A percentile compares a stretch with the other conserved stretches of the same genome.
These are phyloP conservation scores for Zosterops pallidus DNA, from an alignment of 2,113 vertebrate species.

Conservation along the genomic window DNA sequence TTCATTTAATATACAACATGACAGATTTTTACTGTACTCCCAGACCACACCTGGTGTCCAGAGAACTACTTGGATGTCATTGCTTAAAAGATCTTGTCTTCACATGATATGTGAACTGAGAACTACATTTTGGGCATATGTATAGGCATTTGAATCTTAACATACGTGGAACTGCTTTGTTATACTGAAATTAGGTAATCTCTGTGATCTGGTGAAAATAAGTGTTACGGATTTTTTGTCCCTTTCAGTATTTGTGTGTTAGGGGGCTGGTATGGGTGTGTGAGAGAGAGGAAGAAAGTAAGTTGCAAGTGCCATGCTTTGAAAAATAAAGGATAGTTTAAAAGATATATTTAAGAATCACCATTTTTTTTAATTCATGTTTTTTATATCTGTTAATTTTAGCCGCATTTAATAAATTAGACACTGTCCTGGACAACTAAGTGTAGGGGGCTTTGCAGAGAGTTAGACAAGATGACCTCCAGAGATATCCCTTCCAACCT, in stretches of 20 bases:
- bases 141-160: not conserved
- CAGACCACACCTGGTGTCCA: not conserved
- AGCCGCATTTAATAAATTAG: not conserved
- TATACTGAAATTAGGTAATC: not conserved
- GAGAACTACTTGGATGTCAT: not conserved
- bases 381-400: not conserved
- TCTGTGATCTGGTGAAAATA: not conserved
- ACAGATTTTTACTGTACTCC: not conserved
- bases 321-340: not conserved
- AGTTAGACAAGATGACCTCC: not conserved
- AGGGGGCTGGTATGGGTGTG: not conserved
- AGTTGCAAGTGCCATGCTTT: not conserved
- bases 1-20: not conserved
- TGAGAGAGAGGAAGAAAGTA: not conserved
- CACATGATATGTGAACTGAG: not conserved
- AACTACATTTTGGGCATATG: not conserved
- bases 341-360: not conserved
- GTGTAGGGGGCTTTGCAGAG: not conserved
- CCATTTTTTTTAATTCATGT: rapidly evolving
- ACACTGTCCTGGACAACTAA: not conserved
- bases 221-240: not conserved
- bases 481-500: not conserved
- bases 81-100: not conserved
- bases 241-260: not conserved
- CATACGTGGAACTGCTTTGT: not conserved